Percentiles rank a stretch among this genome's conserved stretches.
These are phyloP conservation scores for Oncorhynchus kisutch DNA, from an alignment of 2,113 vertebrate species.

Conservation along the genomic window DNA sequence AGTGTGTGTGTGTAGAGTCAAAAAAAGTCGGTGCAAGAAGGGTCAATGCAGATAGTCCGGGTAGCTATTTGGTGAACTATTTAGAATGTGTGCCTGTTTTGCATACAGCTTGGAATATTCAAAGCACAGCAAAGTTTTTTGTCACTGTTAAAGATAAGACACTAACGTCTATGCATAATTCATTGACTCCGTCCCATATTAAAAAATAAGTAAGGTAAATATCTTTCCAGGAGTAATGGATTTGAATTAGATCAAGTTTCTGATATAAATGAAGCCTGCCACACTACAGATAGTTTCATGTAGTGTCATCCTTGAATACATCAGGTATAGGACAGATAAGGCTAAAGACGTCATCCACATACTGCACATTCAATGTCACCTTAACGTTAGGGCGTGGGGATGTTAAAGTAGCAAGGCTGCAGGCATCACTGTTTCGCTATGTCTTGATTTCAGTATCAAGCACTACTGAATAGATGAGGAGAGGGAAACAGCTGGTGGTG, in stretches of 20 bases:
- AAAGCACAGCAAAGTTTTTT: conserved; percentile 61
- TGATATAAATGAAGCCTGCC: conserved; percentile 64
- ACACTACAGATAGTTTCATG: conserved; percentile 41
- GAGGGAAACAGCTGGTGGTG: background rate
- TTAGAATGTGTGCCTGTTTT: background rate
- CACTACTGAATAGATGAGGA: background rate
- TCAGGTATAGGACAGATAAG: conserved; percentile 60
- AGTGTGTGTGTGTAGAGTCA: no score
- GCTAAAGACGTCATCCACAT: conserved; percentile 31
- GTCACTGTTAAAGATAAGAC: conserved; percentile 61
- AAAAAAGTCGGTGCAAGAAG: no score
- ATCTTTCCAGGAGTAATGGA: conserved; percentile 60
- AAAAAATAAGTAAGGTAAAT: conserved; percentile 48
- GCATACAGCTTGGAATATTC: conserved; percentile 58
- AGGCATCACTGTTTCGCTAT: no score
- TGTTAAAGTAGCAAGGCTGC: no score
- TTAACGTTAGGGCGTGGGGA: conserved; percentile 21
- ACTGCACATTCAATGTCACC: conserved; percentile 34
- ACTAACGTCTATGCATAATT: conserved; percentile 68
- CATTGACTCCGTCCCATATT: conserved; percentile 51
- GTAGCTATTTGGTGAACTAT: no score
- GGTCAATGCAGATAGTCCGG: background rate
- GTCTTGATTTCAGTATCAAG: background rate
- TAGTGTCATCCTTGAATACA: conserved; percentile 42
- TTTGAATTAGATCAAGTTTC: conserved; percentile 69